Base-by-base conservation (phyloP, 1,140 invertebrate species). In the Lasioglossum albipes region DNA sequence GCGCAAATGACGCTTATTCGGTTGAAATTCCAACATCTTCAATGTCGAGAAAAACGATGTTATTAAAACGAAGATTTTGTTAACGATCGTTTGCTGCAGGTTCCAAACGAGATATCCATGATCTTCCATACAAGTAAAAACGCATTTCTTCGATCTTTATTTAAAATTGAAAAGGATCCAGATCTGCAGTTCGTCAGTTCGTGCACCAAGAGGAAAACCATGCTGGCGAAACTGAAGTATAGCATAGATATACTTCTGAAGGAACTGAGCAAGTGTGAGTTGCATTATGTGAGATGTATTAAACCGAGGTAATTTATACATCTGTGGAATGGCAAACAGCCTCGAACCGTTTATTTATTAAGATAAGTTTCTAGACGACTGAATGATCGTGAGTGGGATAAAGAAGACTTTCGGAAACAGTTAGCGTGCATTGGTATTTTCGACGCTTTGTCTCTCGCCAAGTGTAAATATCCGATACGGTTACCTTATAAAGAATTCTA, bases 261-360 rank as follows among this genome's bases (percentile, higher is more conserved):
- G 75, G 84, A 91, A 70, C 73, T 91, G 18, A 86, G 84, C 0
- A 86, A 88, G 66, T 91, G 89, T 73, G 90, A 91, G 65, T 59
- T 83, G 6, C 89, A 91, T 84, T 91, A 91, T 45, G 87, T 91
- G 20, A 79, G 87, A 75, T 91, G 91, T 76, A 80, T 90, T 18
- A 90, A 83, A 74, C 90, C 87, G 36, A 84, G 84, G 90, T 91
- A 88, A 73, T 54, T 66, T 61, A 84, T 65, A 42, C n/a, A 74
- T 1, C 1, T n/a, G 5, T n/a, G 9, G 6, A 10, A 68, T 18
- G 42, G 4, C 13, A 7, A 49, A 12, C n/a, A 18, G 6, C 16
- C 18, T 3, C 18, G 52, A 54, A 54, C 52, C 13, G 16, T 54
- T 54, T 54, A 54, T 54, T 76, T 36, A 74, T 66, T 18, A 54